Evolutionary conservation across 2,797 vertebrate genomes (phyloP).

Genomic region (Glyptemys insculpta): DNA sequence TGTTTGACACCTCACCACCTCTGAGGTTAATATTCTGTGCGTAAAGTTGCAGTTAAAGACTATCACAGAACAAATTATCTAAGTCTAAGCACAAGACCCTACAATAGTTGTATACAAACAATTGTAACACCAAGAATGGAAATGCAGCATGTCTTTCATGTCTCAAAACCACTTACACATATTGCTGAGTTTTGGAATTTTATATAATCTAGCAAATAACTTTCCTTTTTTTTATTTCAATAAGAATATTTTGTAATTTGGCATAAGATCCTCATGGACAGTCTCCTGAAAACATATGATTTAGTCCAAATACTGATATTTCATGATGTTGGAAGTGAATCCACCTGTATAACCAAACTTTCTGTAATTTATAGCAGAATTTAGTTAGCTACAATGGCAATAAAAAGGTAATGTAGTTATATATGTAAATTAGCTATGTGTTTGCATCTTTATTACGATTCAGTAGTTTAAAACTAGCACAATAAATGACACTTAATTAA

Average conservation of each 20-base stretch:
- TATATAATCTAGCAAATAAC: not conserved
- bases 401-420: not conserved
- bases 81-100: not conserved
- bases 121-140: not conserved
- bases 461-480: slow-evolving; percentile 56
- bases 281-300: not conserved
- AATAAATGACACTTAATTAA: slow-evolving; percentile 54
- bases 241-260: not conserved
- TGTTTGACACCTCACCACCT: not conserved
- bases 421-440: slow-evolving; percentile 30
- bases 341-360: not conserved
- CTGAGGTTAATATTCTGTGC: not conserved
- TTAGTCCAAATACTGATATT: not conserved
- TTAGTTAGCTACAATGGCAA: not conserved
- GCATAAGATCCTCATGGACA: not conserved
- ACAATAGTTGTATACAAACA: accelerated
- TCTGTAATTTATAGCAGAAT: slow-evolving; percentile 32
- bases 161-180: not conserved
- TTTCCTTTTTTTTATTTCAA: not conserved
- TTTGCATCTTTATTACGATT: slow-evolving; percentile 43
- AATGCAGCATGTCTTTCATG: not conserved
- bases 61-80: not conserved
- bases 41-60: not conserved
- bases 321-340: not conserved
- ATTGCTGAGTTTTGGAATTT: not conserved